Evolutionary conservation across 2,888 invertebrate species (phyloP).

Genomic region (Electrophaes corylata): DNA sequence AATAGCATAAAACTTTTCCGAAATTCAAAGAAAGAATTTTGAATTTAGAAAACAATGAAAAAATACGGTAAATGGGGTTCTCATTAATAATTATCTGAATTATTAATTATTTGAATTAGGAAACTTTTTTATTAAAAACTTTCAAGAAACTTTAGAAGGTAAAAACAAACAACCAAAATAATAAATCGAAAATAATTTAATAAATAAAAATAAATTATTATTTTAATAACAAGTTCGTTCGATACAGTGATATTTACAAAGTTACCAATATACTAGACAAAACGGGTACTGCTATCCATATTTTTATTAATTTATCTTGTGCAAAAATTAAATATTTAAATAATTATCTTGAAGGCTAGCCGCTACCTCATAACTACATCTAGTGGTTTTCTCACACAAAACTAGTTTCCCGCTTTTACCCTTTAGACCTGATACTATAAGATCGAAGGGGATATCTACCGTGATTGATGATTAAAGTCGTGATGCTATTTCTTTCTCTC

Average conservation of each 20-base stretch:
- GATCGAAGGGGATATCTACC: too few relatives aligned
- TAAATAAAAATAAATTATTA: slow-evolving; percentile 26
- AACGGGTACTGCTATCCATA: too few relatives aligned
- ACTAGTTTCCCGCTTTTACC: too few relatives aligned
- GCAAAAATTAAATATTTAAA: too few relatives aligned
- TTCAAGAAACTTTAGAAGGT: not conserved
- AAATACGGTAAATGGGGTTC: slow-evolving; percentile 10
- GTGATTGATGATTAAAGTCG: too few relatives aligned
- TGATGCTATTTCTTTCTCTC: too few relatives aligned
- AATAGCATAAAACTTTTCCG: not conserved
- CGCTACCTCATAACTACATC: too few relatives aligned
- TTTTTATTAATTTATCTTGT: not conserved
- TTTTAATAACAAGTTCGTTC: slow-evolving; percentile 5
- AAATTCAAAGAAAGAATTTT: slow-evolving; percentile 1
- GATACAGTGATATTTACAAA: slow-evolving; percentile 4
- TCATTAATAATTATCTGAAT: slow-evolving; percentile 6
- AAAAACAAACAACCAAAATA: not conserved
- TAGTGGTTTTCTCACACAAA: too few relatives aligned
- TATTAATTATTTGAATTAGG: not conserved
- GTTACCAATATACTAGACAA: not conserved
- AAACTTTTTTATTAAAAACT: too few relatives aligned
- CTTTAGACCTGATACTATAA: too few relatives aligned
- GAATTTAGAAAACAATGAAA: not conserved
- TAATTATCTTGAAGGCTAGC: too few relatives aligned
- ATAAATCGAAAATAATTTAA: slow-evolving; percentile 14